Evolutionary conservation across 2,113 vertebrate genomes (phyloP), one percentile per base, ranked within the genome.

Genomic region (Lamprotornis superbus): DNA sequence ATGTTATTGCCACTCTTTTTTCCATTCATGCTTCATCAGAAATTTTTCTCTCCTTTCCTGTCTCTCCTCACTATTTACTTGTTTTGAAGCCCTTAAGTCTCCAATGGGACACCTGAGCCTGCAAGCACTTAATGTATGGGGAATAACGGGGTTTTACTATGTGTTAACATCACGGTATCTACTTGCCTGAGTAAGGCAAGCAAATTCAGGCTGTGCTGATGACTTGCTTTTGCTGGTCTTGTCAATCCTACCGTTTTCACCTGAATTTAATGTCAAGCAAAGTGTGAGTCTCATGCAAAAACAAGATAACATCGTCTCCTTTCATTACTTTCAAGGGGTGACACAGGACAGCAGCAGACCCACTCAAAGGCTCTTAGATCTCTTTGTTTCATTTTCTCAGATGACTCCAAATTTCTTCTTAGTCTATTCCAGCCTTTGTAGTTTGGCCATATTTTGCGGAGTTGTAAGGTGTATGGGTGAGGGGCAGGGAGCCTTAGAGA

Each of bases 1-100:
- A 90, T 94, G 44, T 68, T 81, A 71, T 89, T 81, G 53, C 56
- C 76, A 57, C 42, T 95, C 60, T 68, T 86, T 90, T 90, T 78
- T 87, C 73, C 74, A 39, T 30, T 47, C 44, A 13, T 63, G 27
- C 33, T 77, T 86, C 60, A 52, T 69, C 42, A 74, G 31, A 76
- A 46, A 4, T 46, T 87, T 68, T 59, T 56, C 20, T 71, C 18
- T 92, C 27, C 44, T 76, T 86, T 33, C 9, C 5, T 18, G 1
- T 60, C 39, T 88, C 19, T 76, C 55, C 75, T 95, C 50, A 59
- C 15, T 67, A 11, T 69, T 76, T 82, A 31, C 19, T 76, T 44
- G 24, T 70, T 69, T 63, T n/a, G 61, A 70, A 89, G 37, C 47
- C 22, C 56, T 80, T 37, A 9, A 27, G 8, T 68, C n/a, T 76